These are phyloP conservation scores for Lordiphosa collinella DNA, from an alignment of 1,140 invertebrate species.

Conservation along the genomic window DNA sequence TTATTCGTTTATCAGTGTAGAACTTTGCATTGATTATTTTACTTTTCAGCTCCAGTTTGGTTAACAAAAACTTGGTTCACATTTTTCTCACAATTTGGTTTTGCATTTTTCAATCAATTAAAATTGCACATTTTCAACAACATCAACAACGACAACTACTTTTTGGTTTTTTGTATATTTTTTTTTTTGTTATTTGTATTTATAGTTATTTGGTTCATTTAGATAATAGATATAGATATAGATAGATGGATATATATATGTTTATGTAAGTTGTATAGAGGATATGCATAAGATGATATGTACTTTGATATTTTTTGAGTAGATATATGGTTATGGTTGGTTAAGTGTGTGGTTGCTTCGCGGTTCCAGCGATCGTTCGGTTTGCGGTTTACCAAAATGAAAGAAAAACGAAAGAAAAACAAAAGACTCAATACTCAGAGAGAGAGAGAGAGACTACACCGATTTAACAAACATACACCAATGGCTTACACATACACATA, in stretches of 20 bases:
- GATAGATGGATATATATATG: slow-evolving; percentile 37
- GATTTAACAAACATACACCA: slow-evolving; percentile 39
- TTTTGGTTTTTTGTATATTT: slow-evolving; percentile 44
- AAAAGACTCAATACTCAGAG: slow-evolving; percentile 4
- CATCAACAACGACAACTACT: slow-evolving; percentile 77
- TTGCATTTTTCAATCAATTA: slow-evolving; percentile 67
- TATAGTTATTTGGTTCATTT: slow-evolving; percentile 54
- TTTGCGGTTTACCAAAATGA: slow-evolving; percentile 8
- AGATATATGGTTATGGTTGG: slow-evolving; percentile 12
- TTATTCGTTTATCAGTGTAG: slow-evolving; percentile 17
- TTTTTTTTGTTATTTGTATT: slow-evolving; percentile 74
- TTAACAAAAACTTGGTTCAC: slow-evolving; percentile 51
- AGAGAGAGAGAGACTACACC: slow-evolving; percentile 35
- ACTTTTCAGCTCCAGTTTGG: slow-evolving; percentile 52
- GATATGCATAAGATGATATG: slow-evolving; percentile 42
- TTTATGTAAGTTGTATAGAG: slow-evolving; percentile 13
- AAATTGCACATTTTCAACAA: slow-evolving; percentile 77
- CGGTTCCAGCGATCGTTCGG: slow-evolving; percentile 34
- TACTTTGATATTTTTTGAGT: slow-evolving; percentile 41
- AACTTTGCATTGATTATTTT: slow-evolving; percentile 12
- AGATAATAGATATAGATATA: slow-evolving; percentile 25
- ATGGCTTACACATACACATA: slow-evolving; percentile 48
- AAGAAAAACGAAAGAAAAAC: slow-evolving; percentile 4
- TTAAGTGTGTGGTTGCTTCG: slow-evolving; percentile 6
- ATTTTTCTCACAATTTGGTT: slow-evolving; percentile 14